Conservation (phyloP, 2,888 invertebrate genomes). For the Drosophila macrospina region DNA sequence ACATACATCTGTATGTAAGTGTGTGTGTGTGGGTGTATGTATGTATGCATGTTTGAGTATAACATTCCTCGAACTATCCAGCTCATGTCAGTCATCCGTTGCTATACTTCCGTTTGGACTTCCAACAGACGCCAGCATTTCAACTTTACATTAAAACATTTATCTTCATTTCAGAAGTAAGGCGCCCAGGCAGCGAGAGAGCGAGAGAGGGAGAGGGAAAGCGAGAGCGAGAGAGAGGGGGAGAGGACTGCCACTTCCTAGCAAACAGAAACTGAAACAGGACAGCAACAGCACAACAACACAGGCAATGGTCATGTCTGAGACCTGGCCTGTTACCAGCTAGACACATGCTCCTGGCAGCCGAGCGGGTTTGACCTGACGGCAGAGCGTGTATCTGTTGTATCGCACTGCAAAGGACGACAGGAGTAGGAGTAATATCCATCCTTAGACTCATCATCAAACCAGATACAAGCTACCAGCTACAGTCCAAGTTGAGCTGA, state of each 20-base stretch:
- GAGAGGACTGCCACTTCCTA: conserved; percentile 1
- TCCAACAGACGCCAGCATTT: conserved; percentile 22
- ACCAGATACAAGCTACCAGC: no score
- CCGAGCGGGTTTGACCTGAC: conserved; percentile 36
- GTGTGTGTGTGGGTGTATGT: no score
- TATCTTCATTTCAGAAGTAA: conserved; percentile 63
- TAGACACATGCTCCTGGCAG: conserved; percentile 51
- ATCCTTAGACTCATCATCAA: conserved; percentile 3
- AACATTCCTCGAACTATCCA: conserved; percentile 13
- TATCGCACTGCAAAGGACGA: conserved; percentile 62
- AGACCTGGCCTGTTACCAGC: conserved; percentile 48
- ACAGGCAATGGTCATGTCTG: conserved; percentile 43
- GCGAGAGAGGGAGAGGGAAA: no score
- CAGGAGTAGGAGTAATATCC: conserved; percentile 35
- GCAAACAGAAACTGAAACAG: conserved; percentile 7
- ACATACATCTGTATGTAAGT: neutral
- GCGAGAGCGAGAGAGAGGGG: neutral
- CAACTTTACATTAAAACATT: conserved; percentile 70
- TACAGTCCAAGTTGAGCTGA: conserved; percentile 24
- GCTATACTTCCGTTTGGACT: conserved; percentile 18
- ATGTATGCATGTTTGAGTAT: no score
- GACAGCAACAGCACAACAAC: conserved; percentile 9
- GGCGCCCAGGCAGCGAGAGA: neutral
- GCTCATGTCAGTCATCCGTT: conserved; percentile 31
- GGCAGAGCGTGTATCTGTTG: conserved; percentile 43